These are phyloP conservation scores for Panthera uncia DNA, from an alignment of 2,113 vertebrate genomes.

Conservation along the genomic window DNA sequence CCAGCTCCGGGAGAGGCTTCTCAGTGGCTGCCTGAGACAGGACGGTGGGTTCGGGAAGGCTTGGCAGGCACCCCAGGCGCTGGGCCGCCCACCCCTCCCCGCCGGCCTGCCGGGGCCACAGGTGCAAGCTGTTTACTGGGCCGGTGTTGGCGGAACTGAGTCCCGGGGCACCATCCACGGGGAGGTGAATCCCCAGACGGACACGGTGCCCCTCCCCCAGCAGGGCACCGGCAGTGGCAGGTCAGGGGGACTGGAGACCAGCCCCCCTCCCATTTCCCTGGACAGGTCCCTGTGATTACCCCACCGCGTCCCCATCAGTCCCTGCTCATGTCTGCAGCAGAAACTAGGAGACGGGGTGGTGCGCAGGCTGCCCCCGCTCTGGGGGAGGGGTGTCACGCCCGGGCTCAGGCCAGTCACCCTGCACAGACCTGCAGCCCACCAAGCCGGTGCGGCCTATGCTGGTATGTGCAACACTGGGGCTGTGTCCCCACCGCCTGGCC, in stretches of 20 bases:
- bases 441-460: background rate
- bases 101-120: accelerated
- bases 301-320: accelerated
- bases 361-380: too few species aligned
- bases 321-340: background rate
- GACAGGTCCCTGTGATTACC: accelerated
- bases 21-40: accelerated
- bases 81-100: background rate
- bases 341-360: too few species aligned
- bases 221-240: background rate
- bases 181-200: background rate
- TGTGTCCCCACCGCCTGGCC: background rate
- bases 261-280: accelerated
- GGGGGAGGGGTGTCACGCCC: too few species aligned
- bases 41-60: background rate
- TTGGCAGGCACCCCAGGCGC: background rate
- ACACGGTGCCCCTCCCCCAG: background rate
- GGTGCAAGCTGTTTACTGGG: constrained; percentile 24
- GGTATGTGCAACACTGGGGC: background rate
- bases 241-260: background rate
- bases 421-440: too few species aligned
- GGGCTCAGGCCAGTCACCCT: background rate
- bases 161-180: background rate
- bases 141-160: background rate
- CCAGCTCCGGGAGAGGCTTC: background rate